Base-by-base conservation (phyloP, 2,888 invertebrate genomes). In the Cynaeus angustus region DNA sequence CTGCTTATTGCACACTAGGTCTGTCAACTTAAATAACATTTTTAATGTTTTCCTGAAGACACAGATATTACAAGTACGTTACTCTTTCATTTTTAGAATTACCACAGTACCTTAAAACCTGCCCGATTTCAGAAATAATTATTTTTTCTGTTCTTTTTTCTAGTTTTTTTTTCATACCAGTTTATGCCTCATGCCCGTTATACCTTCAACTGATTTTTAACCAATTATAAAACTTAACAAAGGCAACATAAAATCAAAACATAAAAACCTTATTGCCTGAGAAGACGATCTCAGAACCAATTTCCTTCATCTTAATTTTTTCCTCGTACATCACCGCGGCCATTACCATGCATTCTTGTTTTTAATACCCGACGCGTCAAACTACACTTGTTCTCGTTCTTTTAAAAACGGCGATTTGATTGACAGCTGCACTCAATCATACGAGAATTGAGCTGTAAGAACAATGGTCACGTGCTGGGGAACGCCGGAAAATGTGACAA, bases 401-500 rank as follows among this genome's bases (percentile, higher is more conserved):
- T 48, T 52, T 61, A 66, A 70, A 58, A 68, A 70, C 66, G 16
- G 48, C 55, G 26, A 12, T 16, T 12, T 75, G 76, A 76, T 76
- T 76, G 75, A 74, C 73, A 67, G 73, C 38, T 70, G 48, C 58
- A 70, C 59, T 68, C 71, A 64, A 65, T 66, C 68, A 67, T 59
- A 52, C 28, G 21, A 16, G 50, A 74, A 77, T 77, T 74, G 75
- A 77, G 77, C 70, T 73, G 75, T 77, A 68, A 48, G 73, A 74
- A 75, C 75, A 75, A 75, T 75, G 53, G 53, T 28, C 53, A 53
- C 53, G 53, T 33, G 53, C 53, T 53, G 53, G 1, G 50, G 21
- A 10, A 53, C 37, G 53, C 46, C 46, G 46, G 46, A 46, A 46
- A 46, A 46, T 16, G 46, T 16, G 46, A 13, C 46, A 16, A 46